Evolutionary conservation across 2,113 vertebrate genomes (phyloP).

Genomic region (Columba janthina): DNA sequence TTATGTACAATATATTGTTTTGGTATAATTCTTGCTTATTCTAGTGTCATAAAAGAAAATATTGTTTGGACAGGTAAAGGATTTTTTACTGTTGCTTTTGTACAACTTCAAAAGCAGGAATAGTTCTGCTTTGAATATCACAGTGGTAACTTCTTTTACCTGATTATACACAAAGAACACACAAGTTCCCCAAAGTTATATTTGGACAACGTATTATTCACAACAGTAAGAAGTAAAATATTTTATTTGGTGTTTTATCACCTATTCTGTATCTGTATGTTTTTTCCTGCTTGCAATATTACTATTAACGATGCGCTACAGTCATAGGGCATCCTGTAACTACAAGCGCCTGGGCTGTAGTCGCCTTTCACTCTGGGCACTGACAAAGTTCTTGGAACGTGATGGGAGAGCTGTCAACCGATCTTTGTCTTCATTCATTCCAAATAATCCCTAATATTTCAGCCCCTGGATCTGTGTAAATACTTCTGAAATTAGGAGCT

Average conservation of each 20-base stretch:
- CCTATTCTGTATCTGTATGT: not conserved
- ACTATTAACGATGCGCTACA: not conserved
- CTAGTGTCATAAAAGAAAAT: not conserved
- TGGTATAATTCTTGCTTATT: not conserved
- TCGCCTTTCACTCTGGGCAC: not conserved
- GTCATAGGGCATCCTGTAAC: not conserved
- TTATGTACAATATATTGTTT: not conserved
- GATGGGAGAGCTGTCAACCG: not conserved
- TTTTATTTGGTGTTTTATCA: not conserved
- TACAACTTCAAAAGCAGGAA: not conserved
- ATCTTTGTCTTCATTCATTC: not conserved
- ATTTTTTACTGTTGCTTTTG: not conserved
- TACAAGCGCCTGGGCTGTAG: not conserved
- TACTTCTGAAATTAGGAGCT: not conserved
- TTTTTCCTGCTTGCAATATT: not conserved
- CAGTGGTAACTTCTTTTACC: not conserved
- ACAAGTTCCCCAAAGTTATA: not conserved
- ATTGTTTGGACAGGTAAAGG: not conserved
- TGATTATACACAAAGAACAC: not conserved
- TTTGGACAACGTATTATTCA: not conserved
- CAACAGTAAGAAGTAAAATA: not conserved
- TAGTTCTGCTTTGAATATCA: not conserved
- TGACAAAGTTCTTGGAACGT: accelerated
- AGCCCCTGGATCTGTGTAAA: not conserved
- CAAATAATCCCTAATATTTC: not conserved